Evolutionary conservation across 2,888 invertebrate genomes (phyloP), one percentile per base, ranked within the genome.

Genomic region (Tachystola acroxantha): DNA sequence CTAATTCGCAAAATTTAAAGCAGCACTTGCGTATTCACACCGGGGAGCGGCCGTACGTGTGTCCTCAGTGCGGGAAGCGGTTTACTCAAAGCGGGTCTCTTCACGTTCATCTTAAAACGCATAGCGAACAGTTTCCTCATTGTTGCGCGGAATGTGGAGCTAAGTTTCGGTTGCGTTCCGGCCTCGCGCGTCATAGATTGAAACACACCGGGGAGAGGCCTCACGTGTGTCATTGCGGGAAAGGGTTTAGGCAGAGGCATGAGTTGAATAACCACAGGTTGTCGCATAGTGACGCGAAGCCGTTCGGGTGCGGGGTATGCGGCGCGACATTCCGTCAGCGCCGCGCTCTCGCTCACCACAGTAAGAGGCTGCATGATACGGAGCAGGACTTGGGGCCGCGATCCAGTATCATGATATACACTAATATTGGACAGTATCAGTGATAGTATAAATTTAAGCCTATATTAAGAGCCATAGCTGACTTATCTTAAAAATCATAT

Each of bases 71-170:
- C 58, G 91, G 90, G 2, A 90, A 90, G 60, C 61, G 89, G 0
- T 92, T 92, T 70, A 90, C 90, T 37, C 91, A 92, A 57, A 90
- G 90, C 53, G 91, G 91, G 0, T 89, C 91, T 1, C 64, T 92
- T 26, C 90, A 91, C 63, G 90, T 89, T 12, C 92, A 92, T 55
- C 78, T 87, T 34, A 86, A 89, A 29, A 89, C 89, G 3, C 92
- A 92, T 63, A 78, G 78, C 26, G 76, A 88, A 40, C 68, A 70
- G 31, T 89, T 88, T 43, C 89, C 91, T 1, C 88, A 86, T 59
- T 72, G 76, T 11, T 92, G 92, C 64, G 77, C 78, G 0, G 86
- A 89, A 43, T 92, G 92, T 62, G 84, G 88, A 14, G 89, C 89
- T 34, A 82, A 86, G 34, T 92, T 92, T 63, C 73, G 90, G 2